Evolutionary conservation across 1,140 invertebrate genomes (phyloP), one percentile per base, ranked within the genome.

Genomic region (Drosophila tani): DNA sequence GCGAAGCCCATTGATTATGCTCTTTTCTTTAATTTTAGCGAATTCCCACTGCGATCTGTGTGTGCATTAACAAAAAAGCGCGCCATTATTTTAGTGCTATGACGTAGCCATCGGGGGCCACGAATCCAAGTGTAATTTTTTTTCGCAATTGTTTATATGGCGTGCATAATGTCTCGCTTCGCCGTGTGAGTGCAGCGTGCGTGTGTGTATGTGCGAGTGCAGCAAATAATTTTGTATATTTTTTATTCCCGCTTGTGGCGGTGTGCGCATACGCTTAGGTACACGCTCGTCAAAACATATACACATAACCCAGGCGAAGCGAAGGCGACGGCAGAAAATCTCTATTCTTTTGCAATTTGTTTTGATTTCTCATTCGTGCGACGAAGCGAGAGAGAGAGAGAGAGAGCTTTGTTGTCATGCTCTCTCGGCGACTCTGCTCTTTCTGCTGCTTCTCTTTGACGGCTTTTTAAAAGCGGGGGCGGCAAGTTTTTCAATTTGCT

Each of bases 261-360:
- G 81, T 82, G 81, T 82, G 85, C 85, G 85, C 85, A 85, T 85
- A 81, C 85, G 82, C 85, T 90, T 74, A 83, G 79, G 88, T 91
- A 91, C 88, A 91, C 78, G 88, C 88, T 91, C 88, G 88, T 91
- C 88, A 91, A 91, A 91, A 91, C 88, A 87, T 91, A 91, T 81
- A 85, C 82, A 85, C 82, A 73, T 73, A 74, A 73, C 69, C 68
- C 69, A 73, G 69, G 67, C 63, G 32, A 66, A 29, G 59, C 47
- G 49, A 81, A 71, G 71, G 45, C 45, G 35, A 74, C 73, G 75
- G 60, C 84, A 69, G 81, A 88, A 88, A 88, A 90, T 88, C 84
- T 88, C 85, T 88, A 88, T 90, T 88, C 84, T 88, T 86, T 88
- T 88, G 85, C 84, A 88, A 88, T 88, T 88, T 88, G 84, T 88